Evolutionary conservation across 2,113 vertebrate genomes (phyloP).

Genomic region (Sigmodon hispidus): DNA sequence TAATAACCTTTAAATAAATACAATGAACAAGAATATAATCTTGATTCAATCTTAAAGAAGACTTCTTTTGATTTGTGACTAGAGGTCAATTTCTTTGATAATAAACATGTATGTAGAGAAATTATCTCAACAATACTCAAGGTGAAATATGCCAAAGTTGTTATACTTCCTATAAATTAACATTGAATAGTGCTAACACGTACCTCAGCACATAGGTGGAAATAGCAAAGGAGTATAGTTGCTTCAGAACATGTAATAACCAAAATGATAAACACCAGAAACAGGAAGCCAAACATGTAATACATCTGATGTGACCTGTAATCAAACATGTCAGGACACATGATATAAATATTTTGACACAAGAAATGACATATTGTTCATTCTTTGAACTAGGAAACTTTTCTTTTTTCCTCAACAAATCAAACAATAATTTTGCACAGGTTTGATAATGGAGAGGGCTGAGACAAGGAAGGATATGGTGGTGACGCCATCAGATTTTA

Average conservation of each 20-base stretch:
- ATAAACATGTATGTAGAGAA: background rate
- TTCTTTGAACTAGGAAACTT: slow-evolving; percentile 27
- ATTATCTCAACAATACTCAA: slow-evolving; percentile 27
- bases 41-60: slow-evolving; percentile 29
- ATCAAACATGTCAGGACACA: slow-evolving; percentile 58
- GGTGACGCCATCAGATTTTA: background rate
- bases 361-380: background rate
- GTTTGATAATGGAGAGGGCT: background rate
- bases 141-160: background rate
- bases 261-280: slow-evolving; percentile 98
- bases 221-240: slow-evolving; percentile 98
- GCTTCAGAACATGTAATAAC: slow-evolving; percentile 99
- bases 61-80: slow-evolving; percentile 12
- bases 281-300: slow-evolving; percentile 99
- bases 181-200: slow-evolving; percentile 59
- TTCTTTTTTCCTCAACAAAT: background rate
- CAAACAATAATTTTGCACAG: background rate
- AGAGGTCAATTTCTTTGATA: slow-evolving; percentile 32
- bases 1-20: slow-evolving; percentile 38
- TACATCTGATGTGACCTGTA: slow-evolving; percentile 99
- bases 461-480: background rate
- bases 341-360: slow-evolving; percentile 29
- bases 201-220: slow-evolving; percentile 99
- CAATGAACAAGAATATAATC: background rate
- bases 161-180: slow-evolving; percentile 16